These are phyloP conservation scores for Caenorhabditis auriculariae DNA, from an alignment of 2,888 invertebrate species.

Conservation along the genomic window DNA sequence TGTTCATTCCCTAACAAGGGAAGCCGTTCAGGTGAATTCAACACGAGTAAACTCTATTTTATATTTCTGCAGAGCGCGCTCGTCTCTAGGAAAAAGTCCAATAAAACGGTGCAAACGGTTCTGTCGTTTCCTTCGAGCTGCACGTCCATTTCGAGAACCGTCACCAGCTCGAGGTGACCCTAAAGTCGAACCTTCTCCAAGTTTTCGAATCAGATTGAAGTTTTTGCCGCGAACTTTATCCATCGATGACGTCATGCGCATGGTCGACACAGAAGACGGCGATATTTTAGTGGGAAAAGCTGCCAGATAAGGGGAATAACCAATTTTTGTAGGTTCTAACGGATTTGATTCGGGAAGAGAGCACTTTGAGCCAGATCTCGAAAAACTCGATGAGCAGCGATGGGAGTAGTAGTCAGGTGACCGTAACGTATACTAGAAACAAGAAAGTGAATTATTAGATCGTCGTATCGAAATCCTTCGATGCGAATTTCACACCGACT, in stretches of 20 bases:
- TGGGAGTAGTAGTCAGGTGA: constrained; percentile 20
- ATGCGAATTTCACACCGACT: constrained; percentile 27
- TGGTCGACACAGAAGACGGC: constrained; percentile 41
- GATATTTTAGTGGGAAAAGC: constrained; percentile 13
- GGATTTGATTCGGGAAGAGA: constrained; percentile 41
- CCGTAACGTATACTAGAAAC: background rate
- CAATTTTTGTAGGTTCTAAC: constrained; percentile 25
- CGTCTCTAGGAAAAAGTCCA: constrained; percentile 18
- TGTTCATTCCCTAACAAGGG: constrained; percentile 28
- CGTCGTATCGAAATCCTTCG: constrained; percentile 49
- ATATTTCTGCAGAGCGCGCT: constrained; percentile 33
- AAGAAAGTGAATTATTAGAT: constrained; percentile 13
- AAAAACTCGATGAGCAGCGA: constrained; percentile 13
- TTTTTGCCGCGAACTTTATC: constrained; percentile 47
- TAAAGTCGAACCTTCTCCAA: background rate
- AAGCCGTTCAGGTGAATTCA: constrained; percentile 5
- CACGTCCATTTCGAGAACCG: constrained; percentile 17
- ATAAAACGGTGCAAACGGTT: constrained; percentile 51
- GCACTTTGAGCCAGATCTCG: constrained; percentile 22
- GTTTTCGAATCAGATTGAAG: constrained; percentile 9
- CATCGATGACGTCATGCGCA: constrained; percentile 59
- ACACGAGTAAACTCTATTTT: background rate
- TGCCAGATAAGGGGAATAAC: background rate
- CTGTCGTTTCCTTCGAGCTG: constrained; percentile 53
- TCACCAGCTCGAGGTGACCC: constrained; percentile 18